A percentile compares a stretch with the other conserved stretches of the same genome.
phyloP scores from a whole-genome alignment of 2,797 vertebrate genomes.

The Cuculus canorus region DNA sequence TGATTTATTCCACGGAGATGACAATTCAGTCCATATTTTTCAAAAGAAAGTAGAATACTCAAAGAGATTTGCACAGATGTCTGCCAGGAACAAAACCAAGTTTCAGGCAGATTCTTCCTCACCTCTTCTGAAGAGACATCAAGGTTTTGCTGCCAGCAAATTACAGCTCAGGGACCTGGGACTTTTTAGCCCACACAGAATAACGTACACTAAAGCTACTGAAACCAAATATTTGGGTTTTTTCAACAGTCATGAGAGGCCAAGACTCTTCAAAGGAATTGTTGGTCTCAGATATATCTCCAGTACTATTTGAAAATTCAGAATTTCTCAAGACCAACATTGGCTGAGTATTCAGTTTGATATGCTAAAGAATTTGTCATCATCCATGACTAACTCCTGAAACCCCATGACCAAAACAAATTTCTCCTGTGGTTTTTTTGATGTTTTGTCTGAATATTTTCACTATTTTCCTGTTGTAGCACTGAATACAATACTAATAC shows the following conservation, averaged over 20 bases:
- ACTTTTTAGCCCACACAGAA: background rate
- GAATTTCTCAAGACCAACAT: constrained; percentile 3
- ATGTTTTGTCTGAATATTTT: constrained; percentile 8
- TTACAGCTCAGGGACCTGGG: constrained; percentile 5
- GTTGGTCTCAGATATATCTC: background rate
- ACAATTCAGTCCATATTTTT: background rate
- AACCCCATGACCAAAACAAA: background rate
- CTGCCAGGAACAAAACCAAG: constrained; percentile 28
- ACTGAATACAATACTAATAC: background rate
- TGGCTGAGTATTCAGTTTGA: background rate
- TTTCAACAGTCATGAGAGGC: background rate
- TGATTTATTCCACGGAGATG: constrained; percentile 13
- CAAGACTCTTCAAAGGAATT: background rate
- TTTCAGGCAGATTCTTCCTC: constrained; percentile 9
- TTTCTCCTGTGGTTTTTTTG: background rate
- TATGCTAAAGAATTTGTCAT: constrained; percentile 11
- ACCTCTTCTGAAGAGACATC: constrained; percentile 25
- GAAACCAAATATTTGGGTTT: constrained; percentile 36
- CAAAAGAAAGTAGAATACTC: constrained; percentile 19
- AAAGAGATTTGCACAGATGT: background rate
- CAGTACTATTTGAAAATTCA: constrained; percentile 30
- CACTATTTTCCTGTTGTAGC: background rate
- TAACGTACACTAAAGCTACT: background rate
- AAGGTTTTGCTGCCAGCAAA: constrained; percentile 49
- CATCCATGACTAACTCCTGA: background rate